Percentiles rank a stretch among this genome's conserved stretches.
These are phyloP conservation scores for Chalcis sispes DNA, from an alignment of 2,888 invertebrate genomes.

Conservation along the genomic window DNA sequence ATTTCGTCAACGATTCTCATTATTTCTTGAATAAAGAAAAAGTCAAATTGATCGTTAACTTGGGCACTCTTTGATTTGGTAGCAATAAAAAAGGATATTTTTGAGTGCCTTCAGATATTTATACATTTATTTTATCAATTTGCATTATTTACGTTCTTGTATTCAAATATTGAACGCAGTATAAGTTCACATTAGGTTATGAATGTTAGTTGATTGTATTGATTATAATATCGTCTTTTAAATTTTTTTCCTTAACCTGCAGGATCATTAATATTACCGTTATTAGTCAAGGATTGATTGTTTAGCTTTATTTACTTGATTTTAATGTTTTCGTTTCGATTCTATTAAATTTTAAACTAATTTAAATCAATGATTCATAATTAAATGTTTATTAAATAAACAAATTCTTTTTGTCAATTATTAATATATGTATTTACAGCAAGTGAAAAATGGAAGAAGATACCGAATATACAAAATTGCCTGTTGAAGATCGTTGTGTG, in stretches of 20 bases:
- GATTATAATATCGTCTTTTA: constrained; percentile 42
- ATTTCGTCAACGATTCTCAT: not conserved
- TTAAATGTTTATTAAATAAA: not conserved
- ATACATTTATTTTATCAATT: not conserved
- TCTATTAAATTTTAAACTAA: not conserved
- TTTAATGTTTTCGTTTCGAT: not conserved
- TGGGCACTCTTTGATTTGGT: not conserved
- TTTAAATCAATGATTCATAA: not conserved
- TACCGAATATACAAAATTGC: constrained; percentile 90
- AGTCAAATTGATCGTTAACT: constrained; percentile 27
- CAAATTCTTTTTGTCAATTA: not conserved
- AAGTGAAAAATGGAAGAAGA: constrained; percentile 85
- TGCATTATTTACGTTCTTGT: not conserved
- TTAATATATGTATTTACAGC: constrained; percentile 24
- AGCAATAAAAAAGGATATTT: constrained; percentile 1
- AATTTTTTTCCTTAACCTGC: constrained; percentile 20
- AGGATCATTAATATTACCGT: constrained; percentile 26
- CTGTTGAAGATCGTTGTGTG: constrained; percentile 92
- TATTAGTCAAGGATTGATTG: constrained; percentile 7
- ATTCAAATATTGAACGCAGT: not conserved
- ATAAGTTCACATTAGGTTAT: constrained; percentile 32
- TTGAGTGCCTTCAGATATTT: not conserved
- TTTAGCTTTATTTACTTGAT: not conserved
- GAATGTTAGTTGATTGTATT: constrained; percentile 37
- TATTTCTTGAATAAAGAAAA: not conserved